These are phyloP conservation scores for Mus spicilegus DNA, from an alignment of 2,113 vertebrate species.

Conservation along the genomic window DNA sequence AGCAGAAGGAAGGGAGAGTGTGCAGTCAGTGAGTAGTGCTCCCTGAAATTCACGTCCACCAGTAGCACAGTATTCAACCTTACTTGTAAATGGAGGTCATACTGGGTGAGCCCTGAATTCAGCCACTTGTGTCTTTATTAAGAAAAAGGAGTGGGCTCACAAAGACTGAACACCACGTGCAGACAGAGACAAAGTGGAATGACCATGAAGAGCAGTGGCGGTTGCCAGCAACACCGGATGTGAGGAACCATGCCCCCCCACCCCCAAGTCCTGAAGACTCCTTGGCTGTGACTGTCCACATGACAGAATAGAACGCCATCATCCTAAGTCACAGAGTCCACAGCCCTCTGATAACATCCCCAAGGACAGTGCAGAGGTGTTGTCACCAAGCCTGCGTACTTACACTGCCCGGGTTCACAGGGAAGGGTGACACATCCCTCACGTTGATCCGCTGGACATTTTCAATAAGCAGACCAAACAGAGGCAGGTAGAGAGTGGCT, in stretches of 20 bases:
- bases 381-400: conserved; percentile 56
- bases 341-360: neutral
- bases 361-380: accelerated
- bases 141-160: neutral
- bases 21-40: neutral
- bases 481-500: conserved; percentile 96
- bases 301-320: neutral
- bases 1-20: neutral
- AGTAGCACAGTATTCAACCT: neutral
- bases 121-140: neutral
- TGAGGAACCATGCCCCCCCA: accelerated
- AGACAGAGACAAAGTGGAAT: neutral
- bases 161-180: neutral
- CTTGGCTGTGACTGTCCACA: neutral
- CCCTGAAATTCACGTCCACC: neutral
- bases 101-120: neutral
- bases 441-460: conserved; percentile 98
- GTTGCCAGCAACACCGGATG: neutral
- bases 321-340: neutral
- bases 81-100: conserved; percentile 1
- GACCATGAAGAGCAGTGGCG: neutral
- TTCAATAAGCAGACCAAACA: conserved; percentile 97
- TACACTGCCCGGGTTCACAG: conserved; percentile 92
- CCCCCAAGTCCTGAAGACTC: neutral
- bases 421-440: conserved; percentile 93